phyloP scores from a whole-genome alignment of 1,140 invertebrate species.

The Radopholus similis region DNA sequence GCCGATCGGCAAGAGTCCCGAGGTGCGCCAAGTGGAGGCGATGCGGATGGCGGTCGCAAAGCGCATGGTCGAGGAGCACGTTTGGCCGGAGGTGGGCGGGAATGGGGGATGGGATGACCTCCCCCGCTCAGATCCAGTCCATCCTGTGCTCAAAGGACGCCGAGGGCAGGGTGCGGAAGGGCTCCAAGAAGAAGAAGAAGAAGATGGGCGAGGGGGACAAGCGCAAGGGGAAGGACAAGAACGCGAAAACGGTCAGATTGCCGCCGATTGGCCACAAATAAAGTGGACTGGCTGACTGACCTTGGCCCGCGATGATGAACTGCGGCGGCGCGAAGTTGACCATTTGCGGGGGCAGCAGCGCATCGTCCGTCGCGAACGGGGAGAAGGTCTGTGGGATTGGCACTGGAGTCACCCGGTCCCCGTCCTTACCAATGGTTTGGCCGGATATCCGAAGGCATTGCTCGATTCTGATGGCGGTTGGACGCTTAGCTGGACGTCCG shows the following conservation, averaged over 20 bases:
- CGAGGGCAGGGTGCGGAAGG: background rate
- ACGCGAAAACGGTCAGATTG: background rate
- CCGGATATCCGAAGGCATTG: no score
- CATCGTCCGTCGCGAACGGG: no score
- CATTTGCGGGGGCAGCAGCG: no score
- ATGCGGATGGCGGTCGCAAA: background rate
- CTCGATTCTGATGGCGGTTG: no score
- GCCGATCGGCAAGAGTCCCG: background rate
- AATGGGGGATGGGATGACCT: background rate
- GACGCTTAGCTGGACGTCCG: no score
- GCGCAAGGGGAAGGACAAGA: background rate
- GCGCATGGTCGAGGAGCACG: background rate
- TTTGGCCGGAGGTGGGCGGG: background rate
- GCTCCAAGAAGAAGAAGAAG: background rate
- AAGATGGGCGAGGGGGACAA: background rate
- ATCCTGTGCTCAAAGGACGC: background rate
- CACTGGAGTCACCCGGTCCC: no score
- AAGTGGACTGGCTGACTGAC: background rate
- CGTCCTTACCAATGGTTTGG: no score
- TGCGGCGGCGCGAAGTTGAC: background rate
- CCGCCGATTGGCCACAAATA: background rate
- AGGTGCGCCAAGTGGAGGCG: background rate
- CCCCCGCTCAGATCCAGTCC: background rate
- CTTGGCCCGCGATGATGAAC: background rate
- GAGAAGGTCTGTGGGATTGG: no score